These are phyloP conservation scores for Liodrosophila aerea DNA, from an alignment of 2,888 invertebrate genomes.

Conservation along the genomic window DNA sequence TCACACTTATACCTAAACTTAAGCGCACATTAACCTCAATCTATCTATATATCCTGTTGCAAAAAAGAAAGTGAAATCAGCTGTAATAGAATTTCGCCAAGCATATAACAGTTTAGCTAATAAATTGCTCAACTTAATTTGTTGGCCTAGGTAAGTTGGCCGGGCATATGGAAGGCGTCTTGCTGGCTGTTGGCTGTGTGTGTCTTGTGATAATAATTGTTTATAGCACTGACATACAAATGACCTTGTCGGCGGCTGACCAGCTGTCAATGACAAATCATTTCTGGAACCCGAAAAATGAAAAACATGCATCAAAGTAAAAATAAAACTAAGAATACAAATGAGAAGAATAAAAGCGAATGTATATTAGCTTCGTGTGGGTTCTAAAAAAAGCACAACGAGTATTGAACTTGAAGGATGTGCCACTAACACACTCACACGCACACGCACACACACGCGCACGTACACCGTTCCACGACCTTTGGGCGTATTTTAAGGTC, in stretches of 20 bases:
- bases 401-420: slow-evolving; percentile 50
- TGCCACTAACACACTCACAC: slow-evolving; percentile 11
- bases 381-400: slow-evolving; percentile 41
- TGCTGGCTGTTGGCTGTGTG: slow-evolving; percentile 1
- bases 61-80: too few relatives aligned
- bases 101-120: too few relatives aligned
- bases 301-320: too few relatives aligned
- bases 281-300: slow-evolving; percentile 2
- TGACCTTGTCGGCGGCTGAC: slow-evolving; percentile 56
- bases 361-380: slow-evolving; percentile 6
- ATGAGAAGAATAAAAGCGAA: slow-evolving; percentile 20
- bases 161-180: neutral
- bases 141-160: slow-evolving; percentile 42
- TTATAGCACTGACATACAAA: slow-evolving; percentile 70
- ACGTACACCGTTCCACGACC: slow-evolving; percentile 52
- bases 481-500: slow-evolving; percentile 56
- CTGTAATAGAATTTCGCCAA: too few relatives aligned
- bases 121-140: slow-evolving; percentile 1
- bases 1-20: too few relatives aligned
- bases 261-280: slow-evolving; percentile 24
- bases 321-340: slow-evolving; percentile 1
- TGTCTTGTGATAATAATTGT: slow-evolving; percentile 33
- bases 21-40: too few relatives aligned
- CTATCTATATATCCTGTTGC: too few relatives aligned
- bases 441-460: slow-evolving; percentile 9